Base-by-base conservation (phyloP, 2,888 invertebrate species). In the Coronaproctus castanopsis region DNA sequence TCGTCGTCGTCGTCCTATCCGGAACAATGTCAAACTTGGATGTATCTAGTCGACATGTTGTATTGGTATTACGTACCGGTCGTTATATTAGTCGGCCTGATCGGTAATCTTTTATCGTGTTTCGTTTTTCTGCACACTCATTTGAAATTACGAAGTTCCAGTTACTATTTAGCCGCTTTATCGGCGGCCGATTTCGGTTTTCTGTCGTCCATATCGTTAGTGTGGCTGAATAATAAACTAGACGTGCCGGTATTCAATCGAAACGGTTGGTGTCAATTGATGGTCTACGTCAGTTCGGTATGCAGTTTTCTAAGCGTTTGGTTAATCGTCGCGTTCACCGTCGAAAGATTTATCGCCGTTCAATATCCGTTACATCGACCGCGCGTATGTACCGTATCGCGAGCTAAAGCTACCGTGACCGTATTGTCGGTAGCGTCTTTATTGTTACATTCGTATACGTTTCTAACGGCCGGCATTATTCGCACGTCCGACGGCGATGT, bases 241-340 rank as follows among this genome's bases (percentile, higher is more conserved):
- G 52, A 19, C 8, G 48, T 61, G 66, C 70, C 72, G 50, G 69
- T 78, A 14, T 78, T 74, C 68, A 76, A 78, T 67, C 71, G 70
- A 52, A 71, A 76, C 21, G 79, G 79, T 14, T 77, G 78, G 72
- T 82, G 82, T 68, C 77, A 79, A 66, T 69, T 72, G 3, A 67
- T 76, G 24, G 71, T 77, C 36, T 79, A 78, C 66, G 65, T 76
- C 1, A 75, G 75, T 59, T 75, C 75, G 21, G 76, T 76, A 1
- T 79, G 77, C 72, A 78, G 79, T 63, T 81, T 80, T 57, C 68
- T 82, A 14, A 80, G 80, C 66, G 81, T 80, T 1, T 83, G 82
- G 81, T 70, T 82, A 36, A 80, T 81, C 49, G 82, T 83, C 3
- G 80, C 80, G 1, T 82, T 82, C 68, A 82, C 82, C 1, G 77